Evolutionary conservation across 2,888 invertebrate species (phyloP), one percentile per base, ranked within the genome.

Genomic region (Herminia tarsipennalis): DNA sequence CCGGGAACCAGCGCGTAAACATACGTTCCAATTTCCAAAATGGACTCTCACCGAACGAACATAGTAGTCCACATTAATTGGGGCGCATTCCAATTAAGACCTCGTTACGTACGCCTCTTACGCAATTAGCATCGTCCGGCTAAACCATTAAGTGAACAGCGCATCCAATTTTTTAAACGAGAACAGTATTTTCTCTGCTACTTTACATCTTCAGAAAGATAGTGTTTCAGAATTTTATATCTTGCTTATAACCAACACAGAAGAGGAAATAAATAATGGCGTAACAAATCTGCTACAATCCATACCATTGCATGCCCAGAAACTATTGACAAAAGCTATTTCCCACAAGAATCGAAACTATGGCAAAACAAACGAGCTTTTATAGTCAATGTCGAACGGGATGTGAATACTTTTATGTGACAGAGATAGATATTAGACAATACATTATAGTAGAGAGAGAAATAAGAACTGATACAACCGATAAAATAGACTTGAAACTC

Each of bases 61-160:
- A 13, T n/a, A 21, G 75, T 67, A 70, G 67, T 73, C 73, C 76
- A 70, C 80, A 86, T 88, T 90, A 89, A 90, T 90, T 88, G 86
- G 88, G 83, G 84, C 88, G 79, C 85, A 88, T 84, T 89, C 86
- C 89, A 88, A 90, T 90, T 88, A 88, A 87, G 86, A 81, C 74
- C 86, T 85, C 83, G 86, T 87, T 83, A 78, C 71, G 77, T 76
- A 73, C 79, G 80, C 78, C 86, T 86, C 86, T 87, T 87, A 84
- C 81, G 83, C 82, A 89, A 88, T 88, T 84, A 87, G 73, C 75
- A 73, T 73, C 76, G 76, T 76, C 79, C 78, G 76, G 67, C 67
- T 67, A 55, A 66, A 65, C 71, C 71, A 77, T 77, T 76, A 71
- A 65, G 64, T 60, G 71, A 73, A 66, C 70, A 51, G 68, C 64